A percentile compares a stretch with the other conserved stretches of the same genome.
These are phyloP conservation scores for Mycetomoellerius zeteki DNA, from an alignment of 1,140 invertebrate species.

Conservation along the genomic window DNA sequence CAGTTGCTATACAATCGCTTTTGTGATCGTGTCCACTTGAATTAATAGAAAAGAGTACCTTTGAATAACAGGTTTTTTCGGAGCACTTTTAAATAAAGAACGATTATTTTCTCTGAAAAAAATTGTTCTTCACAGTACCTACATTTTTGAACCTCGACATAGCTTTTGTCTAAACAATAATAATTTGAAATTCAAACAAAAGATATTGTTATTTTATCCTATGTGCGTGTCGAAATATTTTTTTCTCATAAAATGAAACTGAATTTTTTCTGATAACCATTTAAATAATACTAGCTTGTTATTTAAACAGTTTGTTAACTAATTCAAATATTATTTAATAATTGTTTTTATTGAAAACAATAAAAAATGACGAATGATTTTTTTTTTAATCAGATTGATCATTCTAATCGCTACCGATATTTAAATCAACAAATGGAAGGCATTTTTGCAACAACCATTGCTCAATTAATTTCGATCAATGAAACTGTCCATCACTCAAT, in stretches of 20 bases:
- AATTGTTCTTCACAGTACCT: not conserved
- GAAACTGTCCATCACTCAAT: not conserved
- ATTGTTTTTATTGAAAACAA: not conserved
- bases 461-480: slow-evolving; percentile 32
- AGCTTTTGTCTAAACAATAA: not conserved
- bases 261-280: not conserved
- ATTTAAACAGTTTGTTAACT: slow-evolving; percentile 2
- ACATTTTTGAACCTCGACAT: not conserved
- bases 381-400: not conserved
- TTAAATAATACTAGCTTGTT: not conserved
- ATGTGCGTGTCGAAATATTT: not conserved
- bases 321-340: not conserved
- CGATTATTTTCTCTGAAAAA: not conserved
- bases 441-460: not conserved
- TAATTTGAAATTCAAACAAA: not conserved
- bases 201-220: slow-evolving; percentile 10
- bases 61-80: slow-evolving; percentile 23
- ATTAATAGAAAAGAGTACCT: slow-evolving; percentile 26
- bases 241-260: not conserved
- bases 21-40: slow-evolving; percentile 9
- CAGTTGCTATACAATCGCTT: slow-evolving; percentile 7
- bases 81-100: slow-evolving; percentile 25
- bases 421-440: not conserved
- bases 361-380: not conserved
- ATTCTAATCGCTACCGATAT: not conserved